Percentiles rank a stretch among this genome's conserved stretches.
These are phyloP conservation scores for Bursaphelenchus okinawaensis DNA, from an alignment of 2,888 invertebrate species.

Conservation along the genomic window DNA sequence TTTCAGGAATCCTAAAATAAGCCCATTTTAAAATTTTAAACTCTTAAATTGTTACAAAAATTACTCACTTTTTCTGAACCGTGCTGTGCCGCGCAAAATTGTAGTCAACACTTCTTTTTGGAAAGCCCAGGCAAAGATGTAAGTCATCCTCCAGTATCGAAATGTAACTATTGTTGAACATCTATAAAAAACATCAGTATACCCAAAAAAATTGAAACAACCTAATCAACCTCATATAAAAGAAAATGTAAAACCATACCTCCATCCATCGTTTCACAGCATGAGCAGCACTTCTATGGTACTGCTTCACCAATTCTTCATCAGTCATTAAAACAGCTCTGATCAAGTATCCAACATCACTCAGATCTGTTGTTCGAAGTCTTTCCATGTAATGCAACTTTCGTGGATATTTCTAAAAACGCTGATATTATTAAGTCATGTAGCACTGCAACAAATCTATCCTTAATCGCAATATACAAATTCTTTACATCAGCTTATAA, in stretches of 20 bases:
- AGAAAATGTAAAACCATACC: background rate
- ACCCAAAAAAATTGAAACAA: too few species aligned
- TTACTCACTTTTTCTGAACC: background rate
- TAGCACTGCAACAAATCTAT: too few species aligned
- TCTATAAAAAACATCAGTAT: too few species aligned
- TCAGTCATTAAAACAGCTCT: slow-evolving; percentile 35
- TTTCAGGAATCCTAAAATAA: background rate
- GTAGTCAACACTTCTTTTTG: background rate
- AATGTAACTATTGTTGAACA: too few species aligned
- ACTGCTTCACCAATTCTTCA: slow-evolving; percentile 29
- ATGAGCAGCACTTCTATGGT: slow-evolving; percentile 27
- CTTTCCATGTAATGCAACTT: slow-evolving; percentile 5
- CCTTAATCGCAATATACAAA: too few species aligned
- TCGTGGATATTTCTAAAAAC: slow-evolving; percentile 31
- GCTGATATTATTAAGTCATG: slow-evolving; percentile 9
- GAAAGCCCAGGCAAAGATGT: background rate
- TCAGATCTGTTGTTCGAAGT: slow-evolving; percentile 27
- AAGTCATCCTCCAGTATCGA: slow-evolving; percentile 8
- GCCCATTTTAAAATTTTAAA: too few species aligned
- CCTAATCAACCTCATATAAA: too few species aligned
- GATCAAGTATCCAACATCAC: slow-evolving; percentile 44
- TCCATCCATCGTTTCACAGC: slow-evolving; percentile 32
- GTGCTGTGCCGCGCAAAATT: background rate
- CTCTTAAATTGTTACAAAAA: too few species aligned
- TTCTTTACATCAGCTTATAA: too few species aligned